A percentile compares a stretch with the other conserved stretches of the same genome.
Evolutionary conservation across 1,140 invertebrate species (phyloP).

Genomic region (Scaptomyza hsui): DNA sequence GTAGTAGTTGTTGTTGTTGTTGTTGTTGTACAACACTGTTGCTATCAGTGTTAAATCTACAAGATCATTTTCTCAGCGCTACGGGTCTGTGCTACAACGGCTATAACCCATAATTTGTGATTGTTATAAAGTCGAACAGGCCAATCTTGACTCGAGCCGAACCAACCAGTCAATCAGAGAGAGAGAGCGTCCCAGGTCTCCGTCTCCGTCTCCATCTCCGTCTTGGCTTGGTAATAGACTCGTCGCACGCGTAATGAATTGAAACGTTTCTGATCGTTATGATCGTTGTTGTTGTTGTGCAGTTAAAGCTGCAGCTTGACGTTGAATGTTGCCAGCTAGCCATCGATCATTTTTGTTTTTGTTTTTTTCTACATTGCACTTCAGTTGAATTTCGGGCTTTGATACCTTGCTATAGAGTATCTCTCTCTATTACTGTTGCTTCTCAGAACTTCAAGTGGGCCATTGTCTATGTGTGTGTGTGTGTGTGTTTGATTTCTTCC

Average conservation of each 20-base stretch:
- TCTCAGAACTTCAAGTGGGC: constrained; percentile 45
- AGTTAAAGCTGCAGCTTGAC: constrained; percentile 15
- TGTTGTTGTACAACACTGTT: constrained; percentile 3
- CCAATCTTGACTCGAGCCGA: constrained; percentile 45
- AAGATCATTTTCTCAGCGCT: constrained; percentile 74
- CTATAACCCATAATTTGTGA: constrained; percentile 76
- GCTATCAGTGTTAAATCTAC: constrained; percentile 82
- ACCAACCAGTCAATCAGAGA: constrained; percentile 40
- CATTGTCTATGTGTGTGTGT: constrained; percentile 20
- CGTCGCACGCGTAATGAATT: constrained; percentile 79
- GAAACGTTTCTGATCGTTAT: constrained; percentile 71
- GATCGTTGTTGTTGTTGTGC: constrained; percentile 24
- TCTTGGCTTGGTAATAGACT: constrained; percentile 71
- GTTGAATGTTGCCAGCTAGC: background rate
- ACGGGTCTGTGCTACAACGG: constrained; percentile 24
- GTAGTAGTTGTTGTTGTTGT: background rate
- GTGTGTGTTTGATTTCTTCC: background rate
- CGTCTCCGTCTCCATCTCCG: no score
- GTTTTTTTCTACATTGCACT: constrained; percentile 41
- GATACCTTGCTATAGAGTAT: constrained; percentile 4
- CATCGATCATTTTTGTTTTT: constrained; percentile 28
- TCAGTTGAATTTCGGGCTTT: constrained; percentile 43
- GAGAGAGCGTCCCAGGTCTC: constrained; percentile 15
- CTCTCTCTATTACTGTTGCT: background rate
- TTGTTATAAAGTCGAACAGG: constrained; percentile 73